A percentile compares a stretch with the other conserved stretches of the same genome.
Evolutionary conservation across 2,888 invertebrate genomes (phyloP).

Genomic region (Lissonota sp.): DNA sequence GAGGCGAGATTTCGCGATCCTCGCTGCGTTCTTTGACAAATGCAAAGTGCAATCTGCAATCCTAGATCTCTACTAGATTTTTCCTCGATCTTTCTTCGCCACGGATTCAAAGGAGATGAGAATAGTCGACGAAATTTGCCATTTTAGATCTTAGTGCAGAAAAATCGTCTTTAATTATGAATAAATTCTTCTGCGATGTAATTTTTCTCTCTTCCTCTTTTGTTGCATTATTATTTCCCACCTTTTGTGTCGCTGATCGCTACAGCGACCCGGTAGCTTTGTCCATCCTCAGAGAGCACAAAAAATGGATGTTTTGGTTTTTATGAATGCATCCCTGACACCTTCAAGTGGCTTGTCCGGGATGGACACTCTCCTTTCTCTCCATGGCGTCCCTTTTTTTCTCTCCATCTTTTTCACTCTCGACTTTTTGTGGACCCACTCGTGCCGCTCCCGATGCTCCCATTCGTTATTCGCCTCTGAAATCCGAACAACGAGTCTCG

Average conservation of each 20-base stretch:
- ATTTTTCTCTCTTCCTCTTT: too few species aligned
- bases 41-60: too few species aligned
- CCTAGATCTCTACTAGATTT: too few species aligned
- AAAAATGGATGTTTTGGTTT: conserved; percentile 78
- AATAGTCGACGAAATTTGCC: too few species aligned
- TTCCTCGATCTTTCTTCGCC: too few species aligned
- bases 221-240: background rate
- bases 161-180: too few species aligned
- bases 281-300: conserved; percentile 55
- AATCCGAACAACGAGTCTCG: background rate
- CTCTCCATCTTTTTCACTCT: conserved; percentile 32
- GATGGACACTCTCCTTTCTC: conserved; percentile 50
- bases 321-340: conserved; percentile 74
- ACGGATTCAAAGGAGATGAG: too few species aligned
- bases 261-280: conserved; percentile 54
- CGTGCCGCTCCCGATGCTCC: conserved; percentile 9
- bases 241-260: background rate
- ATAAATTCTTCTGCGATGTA: too few species aligned
- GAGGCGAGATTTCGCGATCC: too few species aligned
- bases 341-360: conserved; percentile 62
- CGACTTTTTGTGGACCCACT: conserved; percentile 55
- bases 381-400: conserved; percentile 1
- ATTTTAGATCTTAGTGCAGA: too few species aligned
- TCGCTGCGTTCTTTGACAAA: conserved; percentile 71
- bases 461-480: background rate